These are phyloP conservation scores for Pseudomyrmex dendroicus DNA, from an alignment of 1,140 invertebrate species.

Conservation along the genomic window DNA sequence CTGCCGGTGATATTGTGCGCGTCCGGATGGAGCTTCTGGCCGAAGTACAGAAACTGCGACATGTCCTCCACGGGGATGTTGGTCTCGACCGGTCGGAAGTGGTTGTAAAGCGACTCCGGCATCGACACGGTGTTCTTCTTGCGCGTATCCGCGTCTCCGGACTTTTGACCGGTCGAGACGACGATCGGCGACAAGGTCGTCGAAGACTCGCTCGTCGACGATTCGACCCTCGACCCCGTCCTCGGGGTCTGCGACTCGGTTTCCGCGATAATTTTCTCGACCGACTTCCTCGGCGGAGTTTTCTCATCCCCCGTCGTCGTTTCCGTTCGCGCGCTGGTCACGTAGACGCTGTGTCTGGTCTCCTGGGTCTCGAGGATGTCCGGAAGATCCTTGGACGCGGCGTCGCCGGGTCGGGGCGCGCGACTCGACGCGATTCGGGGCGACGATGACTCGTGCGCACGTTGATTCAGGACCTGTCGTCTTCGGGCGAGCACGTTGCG, in stretches of 20 bases:
- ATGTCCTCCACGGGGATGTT: constrained; percentile 88
- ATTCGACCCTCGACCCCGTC: neutral
- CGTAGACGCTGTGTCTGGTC: constrained; percentile 75
- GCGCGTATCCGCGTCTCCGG: constrained; percentile 70
- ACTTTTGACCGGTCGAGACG: constrained; percentile 48
- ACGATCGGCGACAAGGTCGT: neutral
- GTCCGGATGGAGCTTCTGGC: constrained; percentile 87
- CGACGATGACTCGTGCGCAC: constrained; percentile 5
- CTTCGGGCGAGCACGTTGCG: constrained; percentile 76
- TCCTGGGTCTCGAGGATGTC: constrained; percentile 79
- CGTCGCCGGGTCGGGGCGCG: constrained; percentile 12
- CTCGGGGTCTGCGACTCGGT: neutral
- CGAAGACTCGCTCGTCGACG: constrained; percentile 11
- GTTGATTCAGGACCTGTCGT: constrained; percentile 71
- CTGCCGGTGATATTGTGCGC: constrained; percentile 68
- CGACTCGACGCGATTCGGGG: constrained; percentile 44
- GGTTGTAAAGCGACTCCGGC: constrained; percentile 87
- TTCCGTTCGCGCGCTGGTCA: constrained; percentile 60
- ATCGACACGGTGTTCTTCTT: constrained; percentile 83
- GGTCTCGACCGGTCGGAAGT: constrained; percentile 87
- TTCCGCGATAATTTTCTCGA: neutral
- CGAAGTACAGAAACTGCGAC: constrained; percentile 89
- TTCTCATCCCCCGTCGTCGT: constrained; percentile 19
- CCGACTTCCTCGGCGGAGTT: neutral
- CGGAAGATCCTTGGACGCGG: constrained; percentile 52